Evolutionary conservation across 2,797 vertebrate genomes (phyloP).

Genomic region (Sciaenops ocellatus): DNA sequence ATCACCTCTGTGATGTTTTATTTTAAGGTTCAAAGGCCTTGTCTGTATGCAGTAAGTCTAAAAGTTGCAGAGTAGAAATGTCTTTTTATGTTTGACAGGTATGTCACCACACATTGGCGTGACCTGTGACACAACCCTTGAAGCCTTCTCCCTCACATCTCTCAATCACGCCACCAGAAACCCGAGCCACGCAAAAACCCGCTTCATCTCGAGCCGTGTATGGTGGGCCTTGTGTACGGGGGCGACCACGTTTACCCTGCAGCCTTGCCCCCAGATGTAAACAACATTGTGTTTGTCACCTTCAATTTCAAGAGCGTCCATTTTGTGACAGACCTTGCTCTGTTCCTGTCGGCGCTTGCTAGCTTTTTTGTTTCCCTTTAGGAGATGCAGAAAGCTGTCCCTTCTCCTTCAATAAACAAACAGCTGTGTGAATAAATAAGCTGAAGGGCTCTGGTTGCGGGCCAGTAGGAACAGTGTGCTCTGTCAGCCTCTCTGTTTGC

Average conservation of each 20-base stretch:
- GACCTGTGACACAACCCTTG: slow-evolving; percentile 75
- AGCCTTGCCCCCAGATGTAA: slow-evolving; percentile 65
- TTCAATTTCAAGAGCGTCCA: slow-evolving; percentile 75
- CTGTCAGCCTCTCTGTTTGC: slow-evolving; percentile 75
- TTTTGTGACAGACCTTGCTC: slow-evolving; percentile 79
- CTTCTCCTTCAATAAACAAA: slow-evolving; percentile 83
- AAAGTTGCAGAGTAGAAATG: slow-evolving; percentile 47
- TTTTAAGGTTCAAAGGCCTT: slow-evolving; percentile 72
- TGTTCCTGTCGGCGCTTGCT: slow-evolving; percentile 72
- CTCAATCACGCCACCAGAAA: slow-evolving; percentile 73
- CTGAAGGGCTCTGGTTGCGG: slow-evolving; percentile 73
- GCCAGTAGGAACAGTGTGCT: slow-evolving; percentile 70
- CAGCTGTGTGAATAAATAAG: slow-evolving; percentile 83
- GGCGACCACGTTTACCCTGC: slow-evolving; percentile 28
- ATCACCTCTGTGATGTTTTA: slow-evolving; percentile 70
- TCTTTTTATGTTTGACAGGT: slow-evolving; percentile 78
- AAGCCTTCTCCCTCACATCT: slow-evolving; percentile 53
- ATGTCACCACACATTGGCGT: slow-evolving; percentile 74
- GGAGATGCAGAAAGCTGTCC: slow-evolving; percentile 78
- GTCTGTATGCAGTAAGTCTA: slow-evolving; percentile 38
- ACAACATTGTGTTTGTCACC: slow-evolving; percentile 84
- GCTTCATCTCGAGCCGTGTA: slow-evolving; percentile 48
- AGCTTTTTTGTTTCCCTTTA: slow-evolving; percentile 74
- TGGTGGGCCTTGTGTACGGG: slow-evolving; percentile 59
- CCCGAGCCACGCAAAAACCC: slow-evolving; percentile 55